Conservation (phyloP, 2,113 vertebrate species). For the Sylvilagus bachmani region DNA sequence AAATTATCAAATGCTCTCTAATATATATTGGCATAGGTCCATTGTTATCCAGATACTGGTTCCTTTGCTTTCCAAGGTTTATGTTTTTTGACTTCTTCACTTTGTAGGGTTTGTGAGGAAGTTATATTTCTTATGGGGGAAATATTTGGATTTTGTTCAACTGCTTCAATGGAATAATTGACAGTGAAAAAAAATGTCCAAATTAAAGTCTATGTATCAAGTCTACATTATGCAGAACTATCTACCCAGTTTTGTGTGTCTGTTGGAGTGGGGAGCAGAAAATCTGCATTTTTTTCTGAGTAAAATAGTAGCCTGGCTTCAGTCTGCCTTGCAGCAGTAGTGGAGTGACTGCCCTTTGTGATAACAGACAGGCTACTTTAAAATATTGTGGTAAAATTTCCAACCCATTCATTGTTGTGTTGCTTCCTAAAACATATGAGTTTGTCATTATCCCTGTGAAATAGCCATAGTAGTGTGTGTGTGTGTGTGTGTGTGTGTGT, state of each 20-base stretch:
- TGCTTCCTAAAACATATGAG: background rate
- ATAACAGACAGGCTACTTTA: background rate
- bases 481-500: background rate
- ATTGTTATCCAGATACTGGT: background rate
- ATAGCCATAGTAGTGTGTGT: background rate
- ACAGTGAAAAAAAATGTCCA: background rate
- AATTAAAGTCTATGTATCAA: background rate
- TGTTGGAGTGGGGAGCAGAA: background rate
- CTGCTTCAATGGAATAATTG: background rate
- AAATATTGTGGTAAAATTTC: background rate
- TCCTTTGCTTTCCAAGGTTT: background rate
- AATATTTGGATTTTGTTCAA: background rate
- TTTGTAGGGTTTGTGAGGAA: background rate
- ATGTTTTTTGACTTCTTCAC: slow-evolving; percentile 7
- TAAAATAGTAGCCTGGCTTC: background rate
- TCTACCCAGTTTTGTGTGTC: background rate
- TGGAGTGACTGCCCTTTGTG: background rate
- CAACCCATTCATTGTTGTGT: background rate
- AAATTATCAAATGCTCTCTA: background rate
- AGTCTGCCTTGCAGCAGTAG: background rate
- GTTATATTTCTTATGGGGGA: background rate
- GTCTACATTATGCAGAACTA: background rate
- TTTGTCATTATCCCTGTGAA: background rate
- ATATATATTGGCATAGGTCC: background rate
- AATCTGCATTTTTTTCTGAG: background rate